Evolutionary conservation across 1,140 invertebrate species (phyloP).

Genomic region (Drosophila pectinifera): DNA sequence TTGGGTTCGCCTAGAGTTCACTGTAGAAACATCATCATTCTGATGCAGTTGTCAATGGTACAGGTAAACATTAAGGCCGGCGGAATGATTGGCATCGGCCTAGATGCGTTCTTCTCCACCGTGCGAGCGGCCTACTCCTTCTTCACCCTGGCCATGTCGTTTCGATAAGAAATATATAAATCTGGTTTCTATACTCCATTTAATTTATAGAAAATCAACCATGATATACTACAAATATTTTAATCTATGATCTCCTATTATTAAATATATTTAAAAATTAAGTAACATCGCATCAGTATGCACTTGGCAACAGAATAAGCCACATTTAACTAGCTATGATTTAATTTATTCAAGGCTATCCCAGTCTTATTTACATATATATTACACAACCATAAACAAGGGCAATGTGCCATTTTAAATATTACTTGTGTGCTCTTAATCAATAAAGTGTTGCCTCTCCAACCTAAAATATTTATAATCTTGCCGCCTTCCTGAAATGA

Average conservation of each 20-base stretch:
- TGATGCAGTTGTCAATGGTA: slow-evolving; percentile 32
- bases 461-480: slow-evolving; percentile 4
- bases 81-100: slow-evolving; percentile 36
- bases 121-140: slow-evolving; percentile 45
- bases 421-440: not conserved
- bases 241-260: no score
- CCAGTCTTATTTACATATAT: slow-evolving; percentile 5
- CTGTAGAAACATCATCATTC: slow-evolving; percentile 18
- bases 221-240: no score
- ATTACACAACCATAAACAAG: slow-evolving; percentile 1
- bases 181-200: no score
- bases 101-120: slow-evolving; percentile 44
- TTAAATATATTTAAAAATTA: no score
- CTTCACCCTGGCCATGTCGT: slow-evolving; percentile 38
- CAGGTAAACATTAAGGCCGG: slow-evolving; percentile 45
- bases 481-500: not conserved
- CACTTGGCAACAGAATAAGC: no score
- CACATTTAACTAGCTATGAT: no score
- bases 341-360: slow-evolving; percentile 1
- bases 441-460: slow-evolving; percentile 12
- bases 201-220: no score
- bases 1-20: slow-evolving; percentile 1
- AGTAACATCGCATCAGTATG: no score
- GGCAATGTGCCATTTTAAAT: not conserved
- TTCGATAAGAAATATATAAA: not conserved